phyloP scores from a whole-genome alignment of 1,140 invertebrate species.

The Drosophila kanapiae region DNA sequence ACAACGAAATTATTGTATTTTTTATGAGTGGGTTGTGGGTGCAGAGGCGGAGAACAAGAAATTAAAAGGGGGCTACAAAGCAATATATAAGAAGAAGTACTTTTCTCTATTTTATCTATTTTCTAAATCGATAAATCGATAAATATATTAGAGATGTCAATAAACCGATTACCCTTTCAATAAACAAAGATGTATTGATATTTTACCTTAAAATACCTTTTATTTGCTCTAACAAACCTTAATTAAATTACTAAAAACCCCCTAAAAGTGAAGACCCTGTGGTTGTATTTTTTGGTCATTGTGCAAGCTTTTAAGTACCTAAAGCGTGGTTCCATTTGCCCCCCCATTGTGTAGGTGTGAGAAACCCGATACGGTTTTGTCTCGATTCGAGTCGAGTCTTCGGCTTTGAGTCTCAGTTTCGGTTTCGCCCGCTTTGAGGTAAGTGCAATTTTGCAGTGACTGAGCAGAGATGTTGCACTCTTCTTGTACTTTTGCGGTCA shows the following conservation, averaged over 20 bases:
- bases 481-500: slow-evolving; percentile 22
- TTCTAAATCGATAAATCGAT: background rate
- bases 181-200: background rate
- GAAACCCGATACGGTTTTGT: slow-evolving; percentile 67
- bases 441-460: slow-evolving; percentile 62
- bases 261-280: background rate
- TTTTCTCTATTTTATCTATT: background rate
- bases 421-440: slow-evolving; percentile 36
- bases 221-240: background rate
- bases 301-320: slow-evolving; percentile 75
- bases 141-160: background rate
- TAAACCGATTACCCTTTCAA: background rate
- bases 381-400: slow-evolving; percentile 14
- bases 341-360: slow-evolving; percentile 69
- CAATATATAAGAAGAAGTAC: background rate
- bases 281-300: slow-evolving; percentile 21
- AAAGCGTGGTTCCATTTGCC: slow-evolving; percentile 46
- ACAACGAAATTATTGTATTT: slow-evolving; percentile 73
- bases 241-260: background rate
- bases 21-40: slow-evolving; percentile 33
- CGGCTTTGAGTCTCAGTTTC: slow-evolving; percentile 41
- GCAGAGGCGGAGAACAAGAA: slow-evolving; percentile 15
- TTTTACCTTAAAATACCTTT: background rate
- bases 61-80: background rate
- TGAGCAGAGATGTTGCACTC: slow-evolving; percentile 34